Evolutionary conservation across 2,888 invertebrate genomes (phyloP).

Genomic region (Nymphalis urticae): DNA sequence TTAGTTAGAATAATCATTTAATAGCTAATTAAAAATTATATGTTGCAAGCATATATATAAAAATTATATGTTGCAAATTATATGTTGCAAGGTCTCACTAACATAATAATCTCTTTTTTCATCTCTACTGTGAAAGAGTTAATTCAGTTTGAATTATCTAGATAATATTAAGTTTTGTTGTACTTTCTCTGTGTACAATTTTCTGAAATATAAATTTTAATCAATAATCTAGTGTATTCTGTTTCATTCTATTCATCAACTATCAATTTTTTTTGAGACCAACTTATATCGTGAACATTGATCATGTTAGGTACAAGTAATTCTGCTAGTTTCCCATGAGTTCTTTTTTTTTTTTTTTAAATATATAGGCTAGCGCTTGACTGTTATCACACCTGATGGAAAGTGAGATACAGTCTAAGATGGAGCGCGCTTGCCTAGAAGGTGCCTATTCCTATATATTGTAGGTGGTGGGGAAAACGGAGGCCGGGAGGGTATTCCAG

Average conservation of each 20-base stretch:
- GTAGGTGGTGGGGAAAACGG: no score
- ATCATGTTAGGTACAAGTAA: slow-evolving; percentile 46
- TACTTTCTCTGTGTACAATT: slow-evolving; percentile 80
- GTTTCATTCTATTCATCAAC: slow-evolving; percentile 52
- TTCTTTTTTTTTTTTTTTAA: slow-evolving; percentile 60
- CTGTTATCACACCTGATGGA: no score
- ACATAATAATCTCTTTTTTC: slow-evolving; percentile 66
- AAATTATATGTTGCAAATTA: no score
- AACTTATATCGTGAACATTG: slow-evolving; percentile 53
- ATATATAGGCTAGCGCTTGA: no score
- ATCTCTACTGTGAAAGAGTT: slow-evolving; percentile 63
- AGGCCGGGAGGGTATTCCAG: no score
- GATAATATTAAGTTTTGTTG: slow-evolving; percentile 69
- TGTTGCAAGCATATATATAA: no score
- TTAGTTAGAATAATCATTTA: no score
- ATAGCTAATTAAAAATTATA: no score
- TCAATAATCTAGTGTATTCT: slow-evolving; percentile 58
- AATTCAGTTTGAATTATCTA: slow-evolving; percentile 64
- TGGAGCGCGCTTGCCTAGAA: no score
- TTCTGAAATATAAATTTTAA: slow-evolving; percentile 81
- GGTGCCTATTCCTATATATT: no score
- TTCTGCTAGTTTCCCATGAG: slow-evolving; percentile 54
- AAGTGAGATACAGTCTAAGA: no score
- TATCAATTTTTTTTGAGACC: slow-evolving; percentile 59
- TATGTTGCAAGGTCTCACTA: slow-evolving; percentile 62